phyloP scores from a whole-genome alignment of 1,140 invertebrate genomes.

The Drosophila pandora region DNA sequence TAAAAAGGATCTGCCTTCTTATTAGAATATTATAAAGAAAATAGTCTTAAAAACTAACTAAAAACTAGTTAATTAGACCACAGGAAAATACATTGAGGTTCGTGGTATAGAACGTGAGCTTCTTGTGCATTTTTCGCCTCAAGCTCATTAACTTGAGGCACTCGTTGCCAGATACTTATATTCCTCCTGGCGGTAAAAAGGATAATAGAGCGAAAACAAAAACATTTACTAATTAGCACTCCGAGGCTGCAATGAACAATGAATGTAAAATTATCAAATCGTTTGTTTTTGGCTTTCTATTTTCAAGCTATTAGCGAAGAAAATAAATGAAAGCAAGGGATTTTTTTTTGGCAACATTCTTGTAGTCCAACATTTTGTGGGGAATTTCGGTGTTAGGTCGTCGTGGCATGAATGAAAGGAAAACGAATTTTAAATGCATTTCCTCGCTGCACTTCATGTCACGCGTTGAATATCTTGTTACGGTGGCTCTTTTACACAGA shows the following conservation, averaged over 20 bases:
- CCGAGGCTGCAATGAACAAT: constrained; percentile 35
- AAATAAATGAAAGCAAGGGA: constrained; percentile 3
- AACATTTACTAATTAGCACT: constrained; percentile 69
- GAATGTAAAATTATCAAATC: constrained; percentile 49
- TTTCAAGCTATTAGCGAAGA: constrained; percentile 18
- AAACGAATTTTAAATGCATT: constrained; percentile 36
- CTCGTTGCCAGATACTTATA: constrained; percentile 30
- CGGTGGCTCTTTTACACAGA: background rate
- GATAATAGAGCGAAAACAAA: constrained; percentile 46
- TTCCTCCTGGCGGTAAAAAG: constrained; percentile 53
- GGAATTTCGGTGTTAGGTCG: background rate
- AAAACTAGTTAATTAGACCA: constrained; percentile 37
- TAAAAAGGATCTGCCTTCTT: background rate
- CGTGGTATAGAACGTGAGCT: constrained; percentile 4
- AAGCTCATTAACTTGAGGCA: constrained; percentile 57
- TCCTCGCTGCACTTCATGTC: constrained; percentile 22
- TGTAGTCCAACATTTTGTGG: no score
- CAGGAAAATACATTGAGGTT: constrained; percentile 8
- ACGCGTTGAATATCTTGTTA: background rate
- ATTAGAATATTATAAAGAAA: no score
- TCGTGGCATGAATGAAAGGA: background rate
- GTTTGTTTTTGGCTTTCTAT: constrained; percentile 17
- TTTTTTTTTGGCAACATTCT: constrained; percentile 11
- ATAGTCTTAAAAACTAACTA: background rate
- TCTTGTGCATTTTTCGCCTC: constrained; percentile 16